Evolutionary conservation across 2,888 invertebrate genomes (phyloP).

Genomic region (Deroplatys truncata): DNA sequence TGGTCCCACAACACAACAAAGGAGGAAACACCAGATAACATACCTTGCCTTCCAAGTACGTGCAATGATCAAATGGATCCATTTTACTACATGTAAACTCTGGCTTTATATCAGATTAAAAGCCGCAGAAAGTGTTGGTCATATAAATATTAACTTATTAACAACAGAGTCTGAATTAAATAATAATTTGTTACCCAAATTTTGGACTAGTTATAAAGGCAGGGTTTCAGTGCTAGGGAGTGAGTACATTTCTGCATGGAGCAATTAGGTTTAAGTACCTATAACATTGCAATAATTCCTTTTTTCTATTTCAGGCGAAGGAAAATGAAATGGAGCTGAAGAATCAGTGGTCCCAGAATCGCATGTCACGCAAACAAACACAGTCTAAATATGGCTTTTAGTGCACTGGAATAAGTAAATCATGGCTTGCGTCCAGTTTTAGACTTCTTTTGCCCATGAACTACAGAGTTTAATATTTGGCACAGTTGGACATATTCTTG

Average conservation of each 20-base stretch:
- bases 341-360: slow-evolving; percentile 89
- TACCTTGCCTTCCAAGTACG: slow-evolving; percentile 78
- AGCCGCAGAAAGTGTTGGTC: background rate
- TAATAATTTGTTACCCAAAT: too few relatives aligned
- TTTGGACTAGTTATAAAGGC: too few relatives aligned
- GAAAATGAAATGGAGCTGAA: slow-evolving; percentile 90
- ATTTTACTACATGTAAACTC: too few relatives aligned
- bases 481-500: background rate
- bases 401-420: too few relatives aligned
- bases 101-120: too few relatives aligned
- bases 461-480: background rate
- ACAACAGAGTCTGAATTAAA: background rate
- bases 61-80: background rate
- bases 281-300: too few relatives aligned
- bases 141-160: background rate
- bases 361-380: slow-evolving; percentile 79
- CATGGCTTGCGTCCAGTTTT: background rate
- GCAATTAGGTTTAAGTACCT: too few relatives aligned
- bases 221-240: too few relatives aligned
- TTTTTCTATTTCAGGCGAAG: slow-evolving; percentile 69
- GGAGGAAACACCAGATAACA: slow-evolving; percentile 92
- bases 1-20: slow-evolving; percentile 64
- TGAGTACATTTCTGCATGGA: too few relatives aligned
- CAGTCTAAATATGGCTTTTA: slow-evolving; percentile 95
- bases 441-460: background rate